A percentile compares a stretch with the other conserved stretches of the same genome.
phyloP scores from a whole-genome alignment of 2,797 vertebrate species.

The Urosaurus nigricauda region DNA sequence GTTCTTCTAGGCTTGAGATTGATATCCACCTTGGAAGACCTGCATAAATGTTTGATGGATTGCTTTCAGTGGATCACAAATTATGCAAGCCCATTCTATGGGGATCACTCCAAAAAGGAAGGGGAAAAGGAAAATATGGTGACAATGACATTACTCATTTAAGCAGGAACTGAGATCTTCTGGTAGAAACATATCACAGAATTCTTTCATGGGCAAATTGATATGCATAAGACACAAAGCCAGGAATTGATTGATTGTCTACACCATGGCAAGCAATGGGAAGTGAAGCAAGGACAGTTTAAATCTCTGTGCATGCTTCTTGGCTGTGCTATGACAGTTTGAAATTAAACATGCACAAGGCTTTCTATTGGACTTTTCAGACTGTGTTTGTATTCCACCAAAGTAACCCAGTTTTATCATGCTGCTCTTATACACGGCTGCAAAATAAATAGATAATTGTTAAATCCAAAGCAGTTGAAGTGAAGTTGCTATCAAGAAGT shows the following conservation, averaged over 20 bases:
- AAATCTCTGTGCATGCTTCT: conserved; percentile 60
- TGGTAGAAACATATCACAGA: conserved; percentile 34
- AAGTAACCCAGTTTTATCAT: conserved; percentile 63
- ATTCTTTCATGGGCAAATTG: conserved; percentile 46
- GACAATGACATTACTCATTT: too few species aligned
- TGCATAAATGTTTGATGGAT: too few species aligned
- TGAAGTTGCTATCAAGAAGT: conserved; percentile 71
- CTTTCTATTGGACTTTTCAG: conserved; percentile 68
- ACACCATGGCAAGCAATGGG: conserved; percentile 56
- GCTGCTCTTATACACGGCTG: conserved; percentile 62
- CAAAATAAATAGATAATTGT: conserved; percentile 72
- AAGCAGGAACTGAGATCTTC: too few species aligned
- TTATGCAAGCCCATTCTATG: too few species aligned
- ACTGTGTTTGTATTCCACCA: conserved; percentile 70
- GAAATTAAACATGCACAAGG: conserved; percentile 70
- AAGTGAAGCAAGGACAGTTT: conserved; percentile 54
- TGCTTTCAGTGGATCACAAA: not conserved
- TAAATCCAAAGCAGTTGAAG: conserved; percentile 73
- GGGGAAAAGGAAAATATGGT: too few species aligned
- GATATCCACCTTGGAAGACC: not conserved
- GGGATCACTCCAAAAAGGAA: not conserved
- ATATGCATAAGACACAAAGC: conserved; percentile 58
- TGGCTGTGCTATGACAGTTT: conserved; percentile 55
- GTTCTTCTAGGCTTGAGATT: not conserved
- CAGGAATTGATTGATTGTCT: conserved; percentile 43